phyloP scores from a whole-genome alignment of 2,888 invertebrate species.

The Stomorhina lunata region DNA sequence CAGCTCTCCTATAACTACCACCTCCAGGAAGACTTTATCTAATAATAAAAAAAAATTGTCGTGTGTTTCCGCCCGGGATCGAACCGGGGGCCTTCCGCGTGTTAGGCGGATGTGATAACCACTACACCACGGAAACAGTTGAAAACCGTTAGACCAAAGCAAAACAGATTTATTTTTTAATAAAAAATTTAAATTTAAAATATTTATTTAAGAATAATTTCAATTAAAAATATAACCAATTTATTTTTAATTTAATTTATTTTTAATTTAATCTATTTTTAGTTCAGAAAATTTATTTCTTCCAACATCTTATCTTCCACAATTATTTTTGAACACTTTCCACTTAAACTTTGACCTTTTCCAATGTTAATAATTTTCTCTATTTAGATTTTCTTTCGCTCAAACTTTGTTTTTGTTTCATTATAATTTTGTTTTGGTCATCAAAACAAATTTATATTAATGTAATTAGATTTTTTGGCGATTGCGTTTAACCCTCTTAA shows the following conservation, averaged over 20 bases:
- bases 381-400: neutral
- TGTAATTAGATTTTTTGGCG: constrained; percentile 72
- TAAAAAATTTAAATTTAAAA: no score
- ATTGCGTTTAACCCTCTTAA: constrained; percentile 70
- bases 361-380: constrained; percentile 2
- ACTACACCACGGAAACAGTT: constrained; percentile 79
- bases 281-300: no score
- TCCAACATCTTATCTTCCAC: neutral
- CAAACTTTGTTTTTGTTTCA: neutral
- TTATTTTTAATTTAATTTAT: no score
- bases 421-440: constrained; percentile 56
- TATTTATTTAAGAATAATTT: no score
- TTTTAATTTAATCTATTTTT: no score
- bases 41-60: constrained; percentile 59
- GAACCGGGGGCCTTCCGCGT: constrained; percentile 79
- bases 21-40: no score
- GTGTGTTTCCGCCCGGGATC: constrained; percentile 77
- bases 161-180: no score
- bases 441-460: constrained; percentile 68
- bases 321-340: constrained; percentile 39
- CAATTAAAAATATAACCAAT: no score
- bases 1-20: no score
- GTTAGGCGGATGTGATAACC: constrained; percentile 79
- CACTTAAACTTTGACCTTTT: constrained; percentile 45
- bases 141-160: no score